Conservation (phyloP, 2,797 vertebrate species). For the Euphonia xanthogaster region DNA sequence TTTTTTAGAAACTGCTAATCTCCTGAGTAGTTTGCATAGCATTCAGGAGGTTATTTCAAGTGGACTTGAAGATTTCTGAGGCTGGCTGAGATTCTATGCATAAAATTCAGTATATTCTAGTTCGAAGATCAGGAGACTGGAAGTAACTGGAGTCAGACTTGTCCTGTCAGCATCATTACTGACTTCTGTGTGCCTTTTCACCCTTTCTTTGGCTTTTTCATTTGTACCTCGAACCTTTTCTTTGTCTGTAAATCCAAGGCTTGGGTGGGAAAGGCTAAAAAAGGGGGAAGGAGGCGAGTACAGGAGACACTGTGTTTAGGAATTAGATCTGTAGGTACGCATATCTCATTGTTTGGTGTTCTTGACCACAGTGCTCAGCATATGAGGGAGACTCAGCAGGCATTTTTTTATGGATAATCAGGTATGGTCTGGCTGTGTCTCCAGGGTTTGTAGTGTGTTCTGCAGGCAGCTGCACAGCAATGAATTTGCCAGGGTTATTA, state of each 20-base stretch:
- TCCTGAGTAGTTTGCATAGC: background rate
- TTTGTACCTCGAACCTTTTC: background rate
- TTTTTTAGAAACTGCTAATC: background rate
- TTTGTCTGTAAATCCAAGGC: background rate
- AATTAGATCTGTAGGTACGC: background rate
- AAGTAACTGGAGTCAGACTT: background rate
- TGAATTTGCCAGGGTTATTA: background rate
- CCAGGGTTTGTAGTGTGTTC: background rate
- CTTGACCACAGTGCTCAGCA: background rate
- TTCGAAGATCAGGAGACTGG: background rate
- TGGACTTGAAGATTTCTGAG: background rate
- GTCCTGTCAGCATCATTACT: background rate
- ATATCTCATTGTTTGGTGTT: background rate
- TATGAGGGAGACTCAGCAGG: background rate
- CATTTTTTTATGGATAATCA: background rate
- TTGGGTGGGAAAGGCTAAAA: background rate
- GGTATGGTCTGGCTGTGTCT: background rate
- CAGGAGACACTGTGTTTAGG: background rate
- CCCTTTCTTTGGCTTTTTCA: background rate
- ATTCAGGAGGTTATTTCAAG: background rate
- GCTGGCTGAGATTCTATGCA: background rate
- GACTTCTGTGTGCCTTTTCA: background rate
- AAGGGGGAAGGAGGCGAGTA: background rate
- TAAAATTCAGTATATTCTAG: background rate
- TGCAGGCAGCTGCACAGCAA: background rate